Evolutionary conservation across 2,113 vertebrate genomes (phyloP), one percentile per base, ranked within the genome.

Genomic region (Rhinopomastus cyanomelas): DNA sequence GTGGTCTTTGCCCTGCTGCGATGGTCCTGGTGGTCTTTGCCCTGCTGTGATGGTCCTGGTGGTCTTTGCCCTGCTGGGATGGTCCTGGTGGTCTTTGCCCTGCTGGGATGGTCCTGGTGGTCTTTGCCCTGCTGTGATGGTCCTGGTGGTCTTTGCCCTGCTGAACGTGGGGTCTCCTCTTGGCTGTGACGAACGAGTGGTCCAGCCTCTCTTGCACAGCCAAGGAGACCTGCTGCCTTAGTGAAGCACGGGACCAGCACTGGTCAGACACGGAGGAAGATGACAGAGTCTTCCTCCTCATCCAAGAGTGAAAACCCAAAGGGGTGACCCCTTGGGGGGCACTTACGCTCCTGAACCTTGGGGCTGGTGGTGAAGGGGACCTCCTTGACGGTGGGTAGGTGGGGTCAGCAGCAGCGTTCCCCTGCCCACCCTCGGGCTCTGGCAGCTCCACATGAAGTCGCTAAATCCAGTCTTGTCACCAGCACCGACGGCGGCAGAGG

Each of bases 291-390:
- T 18, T 87, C 9, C 49, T 75, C 34, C 57, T 53, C 21, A 6
- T 9, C 34, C 23, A 66, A 37, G 46, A n/a, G 30, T 25, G 51
- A 32, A 76, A 44, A 51, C 29, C 16, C 34, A n/a, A 5, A 0
- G 0, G 39, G 13, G 0, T 17, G 80, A 93, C 32, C 17, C 29
- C 20, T n/a, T 13, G 68, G 20, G 12, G n/a, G 23, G 17, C 20
- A 4, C 68, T 48, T 16, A n/a, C 37, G 23, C 32, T 36, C 56
- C 48, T 1, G 0, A 60, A 29, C 10, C 36, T 7, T 4, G 1
- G 44, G 1, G 46, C 8, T 0, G 2, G 8, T 11, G 8, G 1
- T 2, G 1, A 27, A 68, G 49, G 52, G 17, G 62, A 27, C 3
- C 34, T 42, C 44, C 25, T 27, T 12, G 39, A 15, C 15, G 39